phyloP scores from a whole-genome alignment of 64 coral and sea anemone species.

The Actinia equina region DNA sequence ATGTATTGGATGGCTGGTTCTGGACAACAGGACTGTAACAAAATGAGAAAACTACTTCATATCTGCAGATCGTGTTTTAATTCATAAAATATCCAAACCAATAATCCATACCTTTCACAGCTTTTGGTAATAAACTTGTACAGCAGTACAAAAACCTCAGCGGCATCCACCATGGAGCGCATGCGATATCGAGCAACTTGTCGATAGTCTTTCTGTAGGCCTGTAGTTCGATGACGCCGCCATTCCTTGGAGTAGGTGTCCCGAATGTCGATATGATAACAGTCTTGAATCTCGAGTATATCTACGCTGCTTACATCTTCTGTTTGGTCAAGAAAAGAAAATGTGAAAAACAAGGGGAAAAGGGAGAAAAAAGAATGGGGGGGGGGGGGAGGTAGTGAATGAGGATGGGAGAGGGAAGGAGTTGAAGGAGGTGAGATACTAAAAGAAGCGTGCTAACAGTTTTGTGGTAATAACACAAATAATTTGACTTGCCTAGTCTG shows the following conservation, averaged over 20 bases:
- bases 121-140: conserved; percentile 84
- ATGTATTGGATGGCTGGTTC: not conserved
- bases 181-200: conserved; percentile 94
- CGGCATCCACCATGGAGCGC: conserved; percentile 87
- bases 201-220: conserved; percentile 44
- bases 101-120: conserved; percentile 19
- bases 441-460: not conserved
- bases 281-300: conserved; percentile 67
- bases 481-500: conserved; percentile 41
- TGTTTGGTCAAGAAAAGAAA: conserved; percentile 4
- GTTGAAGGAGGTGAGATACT: not conserved
- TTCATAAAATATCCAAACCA: not conserved
- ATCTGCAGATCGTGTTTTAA: not conserved
- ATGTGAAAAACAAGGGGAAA: not conserved
- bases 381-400: not conserved
- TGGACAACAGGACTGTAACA: not conserved
- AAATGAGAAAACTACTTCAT: not conserved
- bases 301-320: conserved; percentile 92
- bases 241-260: conserved; percentile 85
- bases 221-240: conserved; percentile 61
- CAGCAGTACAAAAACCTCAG: conserved; percentile 90
- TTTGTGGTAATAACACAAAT: not conserved
- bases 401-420: too few species aligned
- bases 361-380: not conserved
- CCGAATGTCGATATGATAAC: conserved; percentile 80